These are phyloP conservation scores for Meiosimyza platycephala DNA, from an alignment of 2,888 invertebrate genomes.

Conservation along the genomic window DNA sequence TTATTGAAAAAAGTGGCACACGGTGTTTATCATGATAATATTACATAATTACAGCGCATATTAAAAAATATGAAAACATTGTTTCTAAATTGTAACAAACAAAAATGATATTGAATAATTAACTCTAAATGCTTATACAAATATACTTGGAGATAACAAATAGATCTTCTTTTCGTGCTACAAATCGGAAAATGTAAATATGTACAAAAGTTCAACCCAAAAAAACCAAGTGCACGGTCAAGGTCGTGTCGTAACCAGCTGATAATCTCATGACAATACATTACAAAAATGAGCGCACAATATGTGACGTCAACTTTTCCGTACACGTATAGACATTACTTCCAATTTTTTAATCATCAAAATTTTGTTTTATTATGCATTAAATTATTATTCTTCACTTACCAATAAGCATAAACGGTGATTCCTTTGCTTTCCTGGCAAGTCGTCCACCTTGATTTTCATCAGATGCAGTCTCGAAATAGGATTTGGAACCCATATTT, in stretches of 20 bases:
- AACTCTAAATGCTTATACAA: neutral
- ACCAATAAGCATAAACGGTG: slow-evolving; percentile 81
- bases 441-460: slow-evolving; percentile 67
- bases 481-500: slow-evolving; percentile 62
- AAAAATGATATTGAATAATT: too few species aligned
- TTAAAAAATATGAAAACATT: too few species aligned
- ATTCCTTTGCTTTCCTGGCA: slow-evolving; percentile 77
- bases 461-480: slow-evolving; percentile 58
- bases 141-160: neutral
- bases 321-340: neutral
- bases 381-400: slow-evolving; percentile 54
- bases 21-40: too few species aligned
- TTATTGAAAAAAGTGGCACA: too few species aligned
- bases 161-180: neutral
- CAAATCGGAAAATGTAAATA: neutral
- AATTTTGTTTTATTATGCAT: neutral
- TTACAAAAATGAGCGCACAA: neutral
- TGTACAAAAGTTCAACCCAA: neutral
- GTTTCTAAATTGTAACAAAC: too few species aligned
- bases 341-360: neutral
- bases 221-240: slow-evolving; percentile 11
- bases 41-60: too few species aligned
- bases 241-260: slow-evolving; percentile 10
- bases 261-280: slow-evolving; percentile 1
- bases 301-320: neutral